Percentiles rank a stretch among this genome's conserved stretches.
phyloP scores from a whole-genome alignment of 2,797 vertebrate species.

The Myotis vivesi region DNA sequence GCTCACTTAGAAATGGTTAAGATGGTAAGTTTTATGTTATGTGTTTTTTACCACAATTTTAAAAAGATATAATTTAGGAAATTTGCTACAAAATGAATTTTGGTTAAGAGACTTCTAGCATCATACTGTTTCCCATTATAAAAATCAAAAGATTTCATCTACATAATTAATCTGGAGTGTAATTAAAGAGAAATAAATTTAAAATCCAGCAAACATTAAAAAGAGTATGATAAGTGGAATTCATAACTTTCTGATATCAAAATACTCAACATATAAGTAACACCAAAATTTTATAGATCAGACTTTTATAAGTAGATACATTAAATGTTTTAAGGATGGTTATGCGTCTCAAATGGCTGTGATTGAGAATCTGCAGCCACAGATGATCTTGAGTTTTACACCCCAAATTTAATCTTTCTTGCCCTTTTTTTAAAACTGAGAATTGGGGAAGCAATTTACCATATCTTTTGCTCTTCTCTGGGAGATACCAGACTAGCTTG shows the following conservation, averaged over 20 bases:
- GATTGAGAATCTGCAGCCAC: background rate
- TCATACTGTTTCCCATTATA: background rate
- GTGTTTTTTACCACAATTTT: background rate
- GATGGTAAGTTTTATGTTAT: background rate
- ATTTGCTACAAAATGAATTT: background rate
- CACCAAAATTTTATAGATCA: background rate
- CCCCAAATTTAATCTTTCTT: background rate
- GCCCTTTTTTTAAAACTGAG: background rate
- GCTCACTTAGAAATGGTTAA: background rate
- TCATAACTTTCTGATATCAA: background rate
- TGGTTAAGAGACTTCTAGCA: background rate
- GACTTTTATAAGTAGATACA: background rate
- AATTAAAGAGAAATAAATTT: background rate
- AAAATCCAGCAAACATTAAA: constrained; percentile 10
- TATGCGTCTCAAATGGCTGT: constrained; percentile 18
- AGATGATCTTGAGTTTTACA: background rate
- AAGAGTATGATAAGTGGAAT: background rate
- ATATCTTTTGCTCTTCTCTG: background rate
- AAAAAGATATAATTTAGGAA: background rate
- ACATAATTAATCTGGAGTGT: background rate
- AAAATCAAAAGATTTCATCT: constrained; percentile 19
- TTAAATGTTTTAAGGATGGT: background rate
- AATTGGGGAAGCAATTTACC: background rate
- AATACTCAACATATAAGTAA: background rate
- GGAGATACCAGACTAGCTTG: background rate